Conservation (phyloP, 2,113 vertebrate species). For the Sceloporus undulatus region DNA sequence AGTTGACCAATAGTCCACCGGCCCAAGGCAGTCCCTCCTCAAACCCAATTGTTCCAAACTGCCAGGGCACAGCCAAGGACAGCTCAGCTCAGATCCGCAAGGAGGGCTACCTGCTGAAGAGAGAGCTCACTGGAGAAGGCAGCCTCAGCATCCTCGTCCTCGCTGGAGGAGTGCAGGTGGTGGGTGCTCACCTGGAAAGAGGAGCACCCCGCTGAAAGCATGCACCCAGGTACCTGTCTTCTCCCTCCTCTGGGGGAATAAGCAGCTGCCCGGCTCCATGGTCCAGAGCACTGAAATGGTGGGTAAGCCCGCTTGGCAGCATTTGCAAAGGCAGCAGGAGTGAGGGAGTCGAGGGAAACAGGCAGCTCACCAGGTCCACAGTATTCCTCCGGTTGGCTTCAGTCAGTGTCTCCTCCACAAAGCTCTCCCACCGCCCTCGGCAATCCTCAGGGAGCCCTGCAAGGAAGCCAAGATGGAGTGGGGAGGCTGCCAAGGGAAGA, state of each 20-base stretch:
- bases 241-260: too few relatives aligned
- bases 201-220: not conserved
- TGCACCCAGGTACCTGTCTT: too few relatives aligned
- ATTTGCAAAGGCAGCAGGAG: rapidly evolving
- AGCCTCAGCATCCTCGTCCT: constrained; percentile 94
- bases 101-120: constrained; percentile 88
- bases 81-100: too few relatives aligned
- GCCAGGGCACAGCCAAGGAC: too few relatives aligned
- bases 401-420: constrained; percentile 91
- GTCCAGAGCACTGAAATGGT: rapidly evolving
- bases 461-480: not conserved
- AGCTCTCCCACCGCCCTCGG: constrained; percentile 95
- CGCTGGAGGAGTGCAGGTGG: constrained; percentile 95
- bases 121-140: constrained; percentile 94
- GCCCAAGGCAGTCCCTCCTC: not conserved
- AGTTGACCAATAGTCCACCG: not conserved
- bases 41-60: not conserved
- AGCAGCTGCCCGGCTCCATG: too few relatives aligned
- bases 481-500: rapidly evolving
- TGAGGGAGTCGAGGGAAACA: not conserved
- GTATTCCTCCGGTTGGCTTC: constrained; percentile 95
- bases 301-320: rapidly evolving
- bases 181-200: constrained; percentile 91
- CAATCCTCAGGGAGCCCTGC: constrained; percentile 94
- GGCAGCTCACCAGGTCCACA: constrained; percentile 87